phyloP scores from a whole-genome alignment of 2,888 invertebrate genomes.

The Drosophila mettleri region DNA sequence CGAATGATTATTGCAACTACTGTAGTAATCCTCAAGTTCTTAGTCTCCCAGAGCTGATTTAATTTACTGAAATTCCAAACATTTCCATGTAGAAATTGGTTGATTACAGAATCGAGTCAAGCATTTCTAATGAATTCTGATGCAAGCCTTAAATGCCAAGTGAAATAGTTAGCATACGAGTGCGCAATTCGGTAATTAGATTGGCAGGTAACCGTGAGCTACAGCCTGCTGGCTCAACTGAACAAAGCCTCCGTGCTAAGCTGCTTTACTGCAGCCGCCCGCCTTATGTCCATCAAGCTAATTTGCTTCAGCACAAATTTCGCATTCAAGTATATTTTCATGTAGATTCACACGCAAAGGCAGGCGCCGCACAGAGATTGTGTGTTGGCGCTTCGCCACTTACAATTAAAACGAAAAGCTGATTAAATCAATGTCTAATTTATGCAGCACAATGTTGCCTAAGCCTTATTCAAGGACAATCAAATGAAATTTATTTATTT shows the following conservation, averaged over 20 bases:
- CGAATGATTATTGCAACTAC: too few relatives aligned
- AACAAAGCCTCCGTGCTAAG: not conserved
- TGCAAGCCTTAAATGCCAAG: not conserved
- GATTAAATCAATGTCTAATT: constrained; percentile 71
- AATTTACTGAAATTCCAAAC: too few relatives aligned
- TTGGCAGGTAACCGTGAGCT: not conserved
- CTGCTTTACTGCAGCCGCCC: not conserved
- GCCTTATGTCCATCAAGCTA: not conserved
- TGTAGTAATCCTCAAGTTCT: too few relatives aligned
- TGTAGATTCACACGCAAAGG: constrained; percentile 4
- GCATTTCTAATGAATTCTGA: not conserved
- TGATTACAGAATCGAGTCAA: not conserved
- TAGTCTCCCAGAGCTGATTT: too few relatives aligned
- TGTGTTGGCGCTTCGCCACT: too few relatives aligned
- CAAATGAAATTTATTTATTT: constrained; percentile 34
- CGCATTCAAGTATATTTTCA: constrained; percentile 15
- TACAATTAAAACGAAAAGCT: constrained; percentile 49
- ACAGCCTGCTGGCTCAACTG: not conserved
- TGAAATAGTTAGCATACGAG: not conserved
- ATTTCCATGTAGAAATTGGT: not conserved
- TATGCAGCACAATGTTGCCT: constrained; percentile 48
- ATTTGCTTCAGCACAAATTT: not conserved
- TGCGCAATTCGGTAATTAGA: not conserved
- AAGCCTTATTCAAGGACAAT: constrained; percentile 28
- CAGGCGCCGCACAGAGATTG: not conserved